These are phyloP conservation scores for Oreocharis arfaki DNA, from an alignment of 2,113 vertebrate species.

Conservation along the genomic window DNA sequence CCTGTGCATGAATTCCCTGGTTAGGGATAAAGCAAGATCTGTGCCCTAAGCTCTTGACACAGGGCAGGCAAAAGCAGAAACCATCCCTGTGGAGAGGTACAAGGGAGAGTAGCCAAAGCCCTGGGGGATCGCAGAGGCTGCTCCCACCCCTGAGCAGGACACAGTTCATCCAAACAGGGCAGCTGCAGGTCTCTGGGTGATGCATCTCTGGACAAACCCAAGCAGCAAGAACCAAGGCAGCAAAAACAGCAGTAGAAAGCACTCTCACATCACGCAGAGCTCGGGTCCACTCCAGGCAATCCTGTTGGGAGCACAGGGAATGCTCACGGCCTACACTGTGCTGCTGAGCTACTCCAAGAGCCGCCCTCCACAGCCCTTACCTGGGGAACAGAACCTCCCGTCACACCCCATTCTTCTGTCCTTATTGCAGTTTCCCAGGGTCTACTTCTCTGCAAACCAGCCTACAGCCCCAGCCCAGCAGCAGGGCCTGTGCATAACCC, in stretches of 20 bases:
- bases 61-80: not conserved
- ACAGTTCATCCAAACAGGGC: not conserved
- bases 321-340: rapidly evolving
- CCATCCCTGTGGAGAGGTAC: not conserved
- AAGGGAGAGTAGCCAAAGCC: not conserved
- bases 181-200: not conserved
- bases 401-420: not conserved
- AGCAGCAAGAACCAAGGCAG: not conserved
- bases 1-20: not conserved
- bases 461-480: rapidly evolving
- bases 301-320: rapidly evolving
- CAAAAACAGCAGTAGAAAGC: not conserved
- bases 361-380: not conserved
- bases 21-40: not conserved
- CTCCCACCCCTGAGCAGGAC: not conserved
- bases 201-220: not conserved
- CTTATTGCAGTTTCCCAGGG: not conserved
- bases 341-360: not conserved
- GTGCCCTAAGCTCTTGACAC: not conserved
- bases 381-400: not conserved
- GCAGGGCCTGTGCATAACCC: not conserved
- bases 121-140: not conserved
- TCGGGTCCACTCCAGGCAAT: rapidly evolving
- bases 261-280: rapidly evolving
- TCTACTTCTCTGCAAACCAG: not conserved